Conservation (phyloP, 2,888 invertebrate genomes). For the Auanema sp. region DNA sequence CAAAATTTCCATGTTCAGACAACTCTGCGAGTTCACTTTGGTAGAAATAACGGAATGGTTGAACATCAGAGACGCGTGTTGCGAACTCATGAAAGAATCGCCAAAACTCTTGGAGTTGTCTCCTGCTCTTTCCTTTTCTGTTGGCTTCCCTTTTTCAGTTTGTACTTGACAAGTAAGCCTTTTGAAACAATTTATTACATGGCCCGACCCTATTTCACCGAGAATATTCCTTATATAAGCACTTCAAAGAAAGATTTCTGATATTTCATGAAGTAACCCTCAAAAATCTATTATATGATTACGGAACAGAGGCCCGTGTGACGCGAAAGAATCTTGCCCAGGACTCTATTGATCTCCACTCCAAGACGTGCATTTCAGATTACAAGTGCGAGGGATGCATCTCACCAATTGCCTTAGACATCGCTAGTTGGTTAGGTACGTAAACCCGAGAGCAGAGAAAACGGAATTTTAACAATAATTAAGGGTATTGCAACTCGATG, state of each 20-base stretch:
- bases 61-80: slow-evolving; percentile 64
- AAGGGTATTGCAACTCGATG: slow-evolving; percentile 64
- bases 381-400: slow-evolving; percentile 60
- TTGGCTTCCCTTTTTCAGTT: slow-evolving; percentile 72
- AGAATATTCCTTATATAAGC: not conserved
- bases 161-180: slow-evolving; percentile 70
- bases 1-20: slow-evolving; percentile 42
- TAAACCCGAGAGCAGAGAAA: not conserved
- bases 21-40: slow-evolving; percentile 62
- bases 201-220: not conserved
- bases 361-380: slow-evolving; percentile 43
- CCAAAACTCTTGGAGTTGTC: slow-evolving; percentile 71
- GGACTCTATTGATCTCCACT: slow-evolving; percentile 18
- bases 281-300: slow-evolving; percentile 23
- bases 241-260: not conserved
- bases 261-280: not conserved
- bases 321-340: slow-evolving; percentile 13
- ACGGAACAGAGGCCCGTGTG: slow-evolving; percentile 13
- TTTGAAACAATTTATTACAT: not conserved
- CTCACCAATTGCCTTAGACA: slow-evolving; percentile 59
- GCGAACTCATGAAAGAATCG: slow-evolving; percentile 68
- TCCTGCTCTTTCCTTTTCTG: slow-evolving; percentile 71
- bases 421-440: slow-evolving; percentile 61
- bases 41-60: slow-evolving; percentile 62
- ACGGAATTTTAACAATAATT: not conserved